Percentiles rank a stretch among this genome's conserved stretches.
Conservation (phyloP, 2,888 invertebrate species). For the Entomobrya multifasciata region DNA sequence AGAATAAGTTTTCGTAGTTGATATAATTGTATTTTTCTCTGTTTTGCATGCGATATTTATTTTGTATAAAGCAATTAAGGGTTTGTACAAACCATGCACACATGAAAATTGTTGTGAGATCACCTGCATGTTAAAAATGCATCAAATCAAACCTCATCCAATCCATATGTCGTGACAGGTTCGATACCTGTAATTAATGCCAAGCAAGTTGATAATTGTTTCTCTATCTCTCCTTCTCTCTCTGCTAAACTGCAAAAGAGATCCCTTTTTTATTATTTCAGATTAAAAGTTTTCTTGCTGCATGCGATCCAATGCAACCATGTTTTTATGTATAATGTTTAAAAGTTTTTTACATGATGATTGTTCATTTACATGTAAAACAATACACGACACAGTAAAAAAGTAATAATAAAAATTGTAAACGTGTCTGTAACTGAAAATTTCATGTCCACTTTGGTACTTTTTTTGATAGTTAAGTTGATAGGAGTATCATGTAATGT, state of each 20-base stretch:
- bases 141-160: no score
- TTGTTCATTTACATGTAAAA: conserved; percentile 28
- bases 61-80: neutral
- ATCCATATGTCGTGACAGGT: conserved; percentile 71
- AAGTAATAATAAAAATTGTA: conserved; percentile 36
- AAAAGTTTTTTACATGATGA: no score
- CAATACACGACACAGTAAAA: conserved; percentile 25
- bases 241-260: no score
- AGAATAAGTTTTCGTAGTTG: neutral
- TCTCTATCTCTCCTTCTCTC: conserved; percentile 14
- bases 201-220: conserved; percentile 66
- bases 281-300: no score
- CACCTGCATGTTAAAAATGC: conserved; percentile 45
- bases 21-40: no score
- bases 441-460: conserved; percentile 49
- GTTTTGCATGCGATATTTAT: conserved; percentile 34
- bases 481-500: conserved; percentile 16
- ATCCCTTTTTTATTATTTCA: no score
- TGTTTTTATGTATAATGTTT: no score
- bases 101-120: conserved; percentile 35
- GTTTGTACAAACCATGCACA: conserved; percentile 3
- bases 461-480: neutral
- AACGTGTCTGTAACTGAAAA: conserved; percentile 27
- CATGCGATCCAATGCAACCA: no score
- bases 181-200: conserved; percentile 64